Base-by-base conservation (phyloP, 1,140 invertebrate species). In the Centruroides vittatus region DNA sequence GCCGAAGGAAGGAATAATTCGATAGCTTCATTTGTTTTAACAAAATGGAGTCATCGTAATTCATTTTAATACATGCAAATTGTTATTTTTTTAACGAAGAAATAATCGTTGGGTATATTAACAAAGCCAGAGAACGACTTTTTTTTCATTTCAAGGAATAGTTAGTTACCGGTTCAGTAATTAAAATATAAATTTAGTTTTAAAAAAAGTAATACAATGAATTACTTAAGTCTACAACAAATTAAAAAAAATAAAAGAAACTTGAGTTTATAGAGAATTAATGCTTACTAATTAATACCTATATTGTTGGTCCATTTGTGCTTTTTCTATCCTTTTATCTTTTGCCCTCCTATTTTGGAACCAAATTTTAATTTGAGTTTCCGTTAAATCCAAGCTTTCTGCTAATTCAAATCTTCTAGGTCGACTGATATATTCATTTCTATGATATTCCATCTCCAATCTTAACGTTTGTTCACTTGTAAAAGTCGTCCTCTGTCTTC, bases 291-390 rank as follows among this genome's bases (percentile, higher is more conserved):
- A 23, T 23, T 23, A 23, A 23, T 23, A 93, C 92, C 92, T 86
- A 73, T 90, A 90, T 64, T 93, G 89, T 69, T 94, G 91, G 76
- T 97, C 93, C 36, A 93, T 77, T 59, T 94, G 90, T 0, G 92
- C 91, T 70, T 96, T 96, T 70, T 97, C 92, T 61, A 97, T 91
- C 55, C 93, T 78, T 75, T 96, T 97, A 70, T 96, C 92, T 74
- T 96, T 96, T 8, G 93, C 93, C n/a, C 61, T 48, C 55, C 93
- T 78, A 74, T 97, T 96, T 74, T 97, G 93, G 71, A 95, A 97
- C 93, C 93, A 95, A 63, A 94, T 94, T 75, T 94, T 95, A 57
- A 95, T 92, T 76, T 93, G 66, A 0, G 91, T 95, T 74, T 96
- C 93, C 3, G 88, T 89, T 7, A 97, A 76, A 54, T 81, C 78